Evolutionary conservation across 2,888 invertebrate species (phyloP).

Genomic region (Nematopogon swammerdamellus): DNA sequence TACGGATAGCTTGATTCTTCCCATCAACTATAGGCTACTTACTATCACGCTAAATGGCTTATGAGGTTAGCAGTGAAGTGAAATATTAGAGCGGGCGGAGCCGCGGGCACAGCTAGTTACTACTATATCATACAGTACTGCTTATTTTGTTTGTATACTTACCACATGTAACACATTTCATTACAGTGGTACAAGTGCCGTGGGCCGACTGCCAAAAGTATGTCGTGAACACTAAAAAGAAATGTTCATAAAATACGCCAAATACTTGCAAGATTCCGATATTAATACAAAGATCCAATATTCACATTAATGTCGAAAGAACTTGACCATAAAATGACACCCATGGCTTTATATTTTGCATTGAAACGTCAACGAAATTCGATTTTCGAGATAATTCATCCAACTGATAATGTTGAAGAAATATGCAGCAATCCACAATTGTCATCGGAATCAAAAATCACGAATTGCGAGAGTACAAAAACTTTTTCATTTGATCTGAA

Average conservation of each 20-base stretch:
- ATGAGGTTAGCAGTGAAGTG: too few relatives aligned
- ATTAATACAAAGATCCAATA: conserved; percentile 4
- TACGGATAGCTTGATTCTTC: too few relatives aligned
- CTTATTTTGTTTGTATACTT: too few relatives aligned
- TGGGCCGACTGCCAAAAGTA: not conserved
- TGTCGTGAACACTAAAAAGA: not conserved
- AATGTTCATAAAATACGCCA: conserved; percentile 4
- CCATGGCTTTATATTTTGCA: conserved; percentile 3
- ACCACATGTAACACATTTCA: too few relatives aligned
- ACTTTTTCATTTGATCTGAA: conserved; percentile 3
- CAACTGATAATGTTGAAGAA: conserved; percentile 2
- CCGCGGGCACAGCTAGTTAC: too few relatives aligned
- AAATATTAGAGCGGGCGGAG: too few relatives aligned
- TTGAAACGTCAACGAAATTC: conserved; percentile 1
- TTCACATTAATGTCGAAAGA: conserved; percentile 4
- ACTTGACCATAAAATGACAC: conserved; percentile 3
- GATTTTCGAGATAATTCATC: conserved; percentile 1
- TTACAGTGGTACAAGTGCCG: too few relatives aligned
- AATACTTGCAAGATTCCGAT: conserved; percentile 3
- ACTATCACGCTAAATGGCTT: too few relatives aligned
- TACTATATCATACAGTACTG: too few relatives aligned
- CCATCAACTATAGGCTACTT: too few relatives aligned
- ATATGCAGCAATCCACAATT: conserved; percentile 2
- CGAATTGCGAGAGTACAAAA: not conserved
- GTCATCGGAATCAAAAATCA: conserved; percentile 1